These are phyloP conservation scores for mouse (Mus musculus) DNA, from an alignment of 2,113 vertebrate species.

Conservation along the genomic window GRCm39 chr9:86226501-86227000, in stretches of 20 bases:
- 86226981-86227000: conserved; percentile 31
- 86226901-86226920: not conserved
- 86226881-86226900: not conserved
- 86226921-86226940: conserved; percentile 18
- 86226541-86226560: conserved; percentile 13
- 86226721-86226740: not conserved
- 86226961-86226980: not conserved
- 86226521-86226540: not conserved
- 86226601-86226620: too few relatives aligned
- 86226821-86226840: not conserved
- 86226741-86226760: not conserved
- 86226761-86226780: not conserved
- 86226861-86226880: not conserved
- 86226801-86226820: conserved; percentile 21
- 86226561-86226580: too few relatives aligned
- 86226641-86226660: too few relatives aligned
- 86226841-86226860: conserved; percentile 10
- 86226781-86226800: not conserved
- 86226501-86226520: not conserved
- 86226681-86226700: not conserved
- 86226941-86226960: not conserved
- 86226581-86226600: too few relatives aligned
- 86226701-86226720: not conserved
- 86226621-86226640: too few relatives aligned
- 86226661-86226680: not conserved